These are phyloP conservation scores for Anguilla marmorata DNA, from an alignment of 2,797 vertebrate genomes.

Conservation along the genomic window DNA sequence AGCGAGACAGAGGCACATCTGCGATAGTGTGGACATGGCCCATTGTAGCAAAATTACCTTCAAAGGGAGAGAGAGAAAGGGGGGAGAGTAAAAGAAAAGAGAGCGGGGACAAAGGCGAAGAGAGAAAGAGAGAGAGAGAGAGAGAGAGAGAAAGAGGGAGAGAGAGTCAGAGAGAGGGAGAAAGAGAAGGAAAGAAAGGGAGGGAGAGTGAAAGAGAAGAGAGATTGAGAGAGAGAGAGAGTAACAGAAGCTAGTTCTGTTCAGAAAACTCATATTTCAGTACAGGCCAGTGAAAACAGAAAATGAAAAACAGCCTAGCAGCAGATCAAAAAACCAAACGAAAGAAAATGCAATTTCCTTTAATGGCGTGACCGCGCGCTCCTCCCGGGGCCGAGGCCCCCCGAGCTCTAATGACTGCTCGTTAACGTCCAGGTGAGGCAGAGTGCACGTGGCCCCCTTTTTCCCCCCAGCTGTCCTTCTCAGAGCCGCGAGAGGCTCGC, in stretches of 20 bases:
- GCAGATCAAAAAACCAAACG: slow-evolving; percentile 33
- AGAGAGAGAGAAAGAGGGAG: slow-evolving; percentile 2
- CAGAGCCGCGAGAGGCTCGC: slow-evolving; percentile 13
- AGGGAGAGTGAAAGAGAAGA: not conserved
- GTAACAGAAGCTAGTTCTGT: slow-evolving; percentile 26
- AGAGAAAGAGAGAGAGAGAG: not conserved
- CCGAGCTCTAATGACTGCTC: slow-evolving; percentile 30
- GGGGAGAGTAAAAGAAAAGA: not conserved
- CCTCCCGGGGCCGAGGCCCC: slow-evolving; percentile 33
- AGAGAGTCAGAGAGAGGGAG: not conserved
- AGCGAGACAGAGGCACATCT: slow-evolving; percentile 42
- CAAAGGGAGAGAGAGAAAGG: slow-evolving; percentile 34
- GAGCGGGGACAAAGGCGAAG: not conserved
- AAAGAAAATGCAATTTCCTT: slow-evolving; percentile 42
- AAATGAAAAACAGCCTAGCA: slow-evolving; percentile 45
- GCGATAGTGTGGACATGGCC: slow-evolving; percentile 44
- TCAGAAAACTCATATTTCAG: slow-evolving; percentile 43
- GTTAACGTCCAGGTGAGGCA: slow-evolving; percentile 36
- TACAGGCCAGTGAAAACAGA: slow-evolving; percentile 47
- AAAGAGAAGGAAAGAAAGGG: not conserved
- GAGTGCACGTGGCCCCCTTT: slow-evolving; percentile 19
- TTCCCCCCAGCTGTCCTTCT: slow-evolving; percentile 38
- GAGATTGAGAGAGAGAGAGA: slow-evolving; percentile 32
- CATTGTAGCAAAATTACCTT: slow-evolving; percentile 40
- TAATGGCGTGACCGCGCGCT: slow-evolving; percentile 37